Evolutionary conservation across 92 coral and sea anemone genomes (phyloP).

Genomic region (Siderastrea radians): DNA sequence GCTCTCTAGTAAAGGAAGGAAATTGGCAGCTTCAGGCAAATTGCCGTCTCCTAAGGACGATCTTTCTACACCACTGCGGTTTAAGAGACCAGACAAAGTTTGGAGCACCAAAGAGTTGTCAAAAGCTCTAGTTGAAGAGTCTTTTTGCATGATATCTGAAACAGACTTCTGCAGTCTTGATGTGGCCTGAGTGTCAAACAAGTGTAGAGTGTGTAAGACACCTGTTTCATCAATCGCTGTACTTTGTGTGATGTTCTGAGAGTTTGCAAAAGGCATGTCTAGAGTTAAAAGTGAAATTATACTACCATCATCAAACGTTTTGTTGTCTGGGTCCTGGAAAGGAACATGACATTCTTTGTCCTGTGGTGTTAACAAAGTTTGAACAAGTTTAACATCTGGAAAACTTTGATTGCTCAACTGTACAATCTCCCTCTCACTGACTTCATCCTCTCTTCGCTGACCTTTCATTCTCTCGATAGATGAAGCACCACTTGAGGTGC

Average conservation of each 20-base stretch:
- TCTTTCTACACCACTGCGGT: background rate
- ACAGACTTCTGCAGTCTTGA: slow-evolving; percentile 24
- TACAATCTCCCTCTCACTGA: background rate
- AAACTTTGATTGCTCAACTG: background rate
- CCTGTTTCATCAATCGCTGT: slow-evolving; percentile 21
- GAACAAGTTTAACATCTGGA: slow-evolving; percentile 66
- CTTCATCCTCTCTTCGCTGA: slow-evolving; percentile 13
- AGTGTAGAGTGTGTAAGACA: slow-evolving; percentile 48
- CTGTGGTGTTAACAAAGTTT: slow-evolving; percentile 67
- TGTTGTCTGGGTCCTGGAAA: slow-evolving; percentile 29
- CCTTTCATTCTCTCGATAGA: background rate
- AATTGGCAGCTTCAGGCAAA: slow-evolving; percentile 47
- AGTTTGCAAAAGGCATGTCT: background rate
- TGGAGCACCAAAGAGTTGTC: slow-evolving; percentile 20
- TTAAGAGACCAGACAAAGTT: slow-evolving; percentile 37
- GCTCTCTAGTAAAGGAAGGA: slow-evolving; percentile 77
- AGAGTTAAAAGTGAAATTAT: slow-evolving; percentile 70
- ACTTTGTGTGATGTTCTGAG: slow-evolving; percentile 9
- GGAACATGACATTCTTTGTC: slow-evolving; percentile 47
- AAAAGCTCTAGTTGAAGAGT: slow-evolving; percentile 2
- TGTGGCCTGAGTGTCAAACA: slow-evolving; percentile 62
- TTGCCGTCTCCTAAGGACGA: background rate
- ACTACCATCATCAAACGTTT: slow-evolving; percentile 48
- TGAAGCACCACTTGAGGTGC: slow-evolving; percentile 16
- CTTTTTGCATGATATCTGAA: background rate